A percentile compares a stretch with the other conserved stretches of the same genome.
Evolutionary conservation across 2,113 vertebrate species (phyloP).

Genomic region (Lontra canadensis): DNA sequence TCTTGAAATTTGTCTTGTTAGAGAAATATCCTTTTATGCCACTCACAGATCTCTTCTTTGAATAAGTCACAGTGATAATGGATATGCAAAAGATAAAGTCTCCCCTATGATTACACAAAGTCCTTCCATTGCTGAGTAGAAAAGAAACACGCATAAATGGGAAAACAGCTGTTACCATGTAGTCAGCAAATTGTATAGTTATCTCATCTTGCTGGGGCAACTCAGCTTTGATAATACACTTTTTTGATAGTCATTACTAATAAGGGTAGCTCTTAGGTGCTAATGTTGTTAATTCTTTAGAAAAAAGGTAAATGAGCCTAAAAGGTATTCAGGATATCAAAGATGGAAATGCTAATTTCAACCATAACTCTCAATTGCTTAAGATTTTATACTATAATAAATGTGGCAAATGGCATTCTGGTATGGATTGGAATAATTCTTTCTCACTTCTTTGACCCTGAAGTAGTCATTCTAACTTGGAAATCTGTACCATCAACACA

Average conservation of each 20-base stretch:
- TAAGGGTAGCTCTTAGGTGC: neutral
- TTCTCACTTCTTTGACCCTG: neutral
- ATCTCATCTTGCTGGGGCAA: neutral
- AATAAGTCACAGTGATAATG: neutral
- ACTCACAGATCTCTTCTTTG: neutral
- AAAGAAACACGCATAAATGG: neutral
- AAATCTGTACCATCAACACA: neutral
- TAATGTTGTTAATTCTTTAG: neutral
- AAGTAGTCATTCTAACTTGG: neutral
- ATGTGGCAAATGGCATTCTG: neutral
- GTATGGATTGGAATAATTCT: neutral
- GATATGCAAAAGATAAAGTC: neutral
- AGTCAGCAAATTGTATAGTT: neutral
- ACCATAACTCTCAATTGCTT: neutral
- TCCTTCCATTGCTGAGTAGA: neutral
- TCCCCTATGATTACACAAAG: neutral
- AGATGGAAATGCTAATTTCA: neutral
- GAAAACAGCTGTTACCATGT: neutral
- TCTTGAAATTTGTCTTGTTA: neutral
- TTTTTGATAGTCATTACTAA: slow-evolving; percentile 38
- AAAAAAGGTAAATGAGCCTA: neutral
- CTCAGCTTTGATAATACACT: neutral
- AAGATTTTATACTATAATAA: neutral
- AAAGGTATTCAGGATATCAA: slow-evolving; percentile 10
- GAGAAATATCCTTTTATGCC: neutral